These are phyloP conservation scores for Leucozona laternaria DNA, from an alignment of 2,888 invertebrate genomes.

Conservation along the genomic window DNA sequence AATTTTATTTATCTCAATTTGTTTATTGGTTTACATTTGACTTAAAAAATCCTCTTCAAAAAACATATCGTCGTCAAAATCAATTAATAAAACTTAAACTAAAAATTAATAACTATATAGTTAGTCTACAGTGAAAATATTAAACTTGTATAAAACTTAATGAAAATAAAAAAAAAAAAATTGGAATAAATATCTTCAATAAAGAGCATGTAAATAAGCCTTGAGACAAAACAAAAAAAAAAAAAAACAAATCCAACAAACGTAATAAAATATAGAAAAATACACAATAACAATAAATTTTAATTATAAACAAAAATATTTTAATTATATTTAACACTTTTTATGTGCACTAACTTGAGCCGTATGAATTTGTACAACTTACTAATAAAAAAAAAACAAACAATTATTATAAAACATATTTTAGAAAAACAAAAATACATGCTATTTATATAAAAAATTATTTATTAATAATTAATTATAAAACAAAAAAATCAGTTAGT, in stretches of 20 bases:
- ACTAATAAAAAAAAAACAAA: constrained; percentile 1
- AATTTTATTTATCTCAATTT: background rate
- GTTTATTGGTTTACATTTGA: background rate
- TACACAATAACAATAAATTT: constrained; percentile 27
- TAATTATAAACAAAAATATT: constrained; percentile 5
- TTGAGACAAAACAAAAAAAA: constrained; percentile 8
- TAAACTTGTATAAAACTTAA: background rate
- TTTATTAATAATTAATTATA: background rate
- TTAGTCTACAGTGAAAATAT: constrained; percentile 9
- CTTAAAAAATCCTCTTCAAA: constrained; percentile 20
- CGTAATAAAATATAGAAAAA: background rate
- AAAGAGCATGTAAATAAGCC: constrained; percentile 66
- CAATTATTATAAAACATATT: background rate
- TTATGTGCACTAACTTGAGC: constrained; percentile 59
- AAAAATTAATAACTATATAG: background rate
- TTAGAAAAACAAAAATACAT: background rate
- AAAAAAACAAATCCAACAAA: too few species aligned
- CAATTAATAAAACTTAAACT: constrained; percentile 47
- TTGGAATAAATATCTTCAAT: constrained; percentile 7
- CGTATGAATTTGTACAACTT: constrained; percentile 63
- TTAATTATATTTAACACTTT: constrained; percentile 32
- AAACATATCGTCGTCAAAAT: constrained; percentile 60
- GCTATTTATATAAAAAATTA: background rate
- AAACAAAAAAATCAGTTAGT: constrained; percentile 63
- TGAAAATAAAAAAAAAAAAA: constrained; percentile 3